These are phyloP conservation scores for Aphaenogaster ashmeadi DNA, from an alignment of 1,140 invertebrate genomes.

Conservation along the genomic window DNA sequence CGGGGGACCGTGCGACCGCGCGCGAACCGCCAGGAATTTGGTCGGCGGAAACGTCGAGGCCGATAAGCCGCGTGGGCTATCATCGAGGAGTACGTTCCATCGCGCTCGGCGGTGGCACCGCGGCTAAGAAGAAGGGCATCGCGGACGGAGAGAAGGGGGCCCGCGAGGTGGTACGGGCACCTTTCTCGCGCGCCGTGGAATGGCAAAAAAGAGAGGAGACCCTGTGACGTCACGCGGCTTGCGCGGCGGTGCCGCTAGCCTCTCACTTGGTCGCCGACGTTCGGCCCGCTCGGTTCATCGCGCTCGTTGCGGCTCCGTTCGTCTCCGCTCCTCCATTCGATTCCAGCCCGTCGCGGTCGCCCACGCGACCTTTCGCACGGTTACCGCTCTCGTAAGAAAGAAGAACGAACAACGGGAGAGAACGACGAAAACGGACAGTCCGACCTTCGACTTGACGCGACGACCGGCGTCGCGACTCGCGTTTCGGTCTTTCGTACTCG, in stretches of 20 bases:
- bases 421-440: background rate
- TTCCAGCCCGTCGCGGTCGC: background rate
- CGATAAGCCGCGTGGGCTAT: constrained; percentile 42
- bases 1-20: background rate
- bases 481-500: background rate
- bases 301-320: constrained; percentile 64
- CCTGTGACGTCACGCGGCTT: constrained; percentile 83
- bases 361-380: background rate
- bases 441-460: background rate
- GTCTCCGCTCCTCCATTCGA: background rate
- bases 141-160: constrained; percentile 72
- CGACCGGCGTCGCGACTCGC: background rate
- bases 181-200: constrained; percentile 82
- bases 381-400: background rate
- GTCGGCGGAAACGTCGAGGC: constrained; percentile 59
- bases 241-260: constrained; percentile 83
- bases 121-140: constrained; percentile 75
- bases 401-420: background rate
- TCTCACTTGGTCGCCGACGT: constrained; percentile 84
- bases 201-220: constrained; percentile 81
- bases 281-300: constrained; percentile 80
- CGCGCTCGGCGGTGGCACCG: constrained; percentile 64
- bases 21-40: constrained; percentile 57
- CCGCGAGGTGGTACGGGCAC: constrained; percentile 78
- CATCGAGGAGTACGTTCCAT: constrained; percentile 69